Percentiles rank a stretch among this genome's conserved stretches.
Evolutionary conservation across 2,888 invertebrate species (phyloP).

Genomic region (Cantharis nigra): DNA sequence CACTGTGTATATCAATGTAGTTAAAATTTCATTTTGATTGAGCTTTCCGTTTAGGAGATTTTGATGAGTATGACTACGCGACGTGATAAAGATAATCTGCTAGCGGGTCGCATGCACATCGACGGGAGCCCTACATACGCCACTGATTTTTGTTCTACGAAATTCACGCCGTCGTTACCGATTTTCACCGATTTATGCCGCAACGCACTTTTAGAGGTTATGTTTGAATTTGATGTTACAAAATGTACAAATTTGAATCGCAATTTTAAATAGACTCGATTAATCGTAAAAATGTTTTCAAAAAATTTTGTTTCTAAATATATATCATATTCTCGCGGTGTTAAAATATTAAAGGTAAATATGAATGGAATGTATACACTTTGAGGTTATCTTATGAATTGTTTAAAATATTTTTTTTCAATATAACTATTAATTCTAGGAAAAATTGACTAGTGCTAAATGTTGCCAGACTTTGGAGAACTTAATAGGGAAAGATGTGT

Average conservation of each 20-base stretch:
- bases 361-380: not conserved
- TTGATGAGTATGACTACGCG: no score
- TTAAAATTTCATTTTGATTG: no score
- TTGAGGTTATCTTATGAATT: not conserved
- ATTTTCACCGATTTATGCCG: not conserved
- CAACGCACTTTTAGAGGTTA: not conserved
- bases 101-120: no score
- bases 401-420: not conserved
- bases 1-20: no score
- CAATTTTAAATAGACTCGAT: not conserved
- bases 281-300: slow-evolving; percentile 31
- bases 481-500: not conserved
- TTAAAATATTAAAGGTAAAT: slow-evolving; percentile 32
- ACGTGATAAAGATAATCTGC: no score
- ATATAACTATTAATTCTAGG: not conserved
- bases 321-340: slow-evolving; percentile 28
- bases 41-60: no score
- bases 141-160: no score
- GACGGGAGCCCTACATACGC: no score
- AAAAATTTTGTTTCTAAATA: slow-evolving; percentile 32
- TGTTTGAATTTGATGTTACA: not conserved
- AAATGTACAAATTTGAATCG: not conserved
- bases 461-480: not conserved
- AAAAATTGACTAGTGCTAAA: not conserved
- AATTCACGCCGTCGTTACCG: no score